phyloP scores from a whole-genome alignment of 2,888 invertebrate genomes.

The Elegia similella region DNA sequence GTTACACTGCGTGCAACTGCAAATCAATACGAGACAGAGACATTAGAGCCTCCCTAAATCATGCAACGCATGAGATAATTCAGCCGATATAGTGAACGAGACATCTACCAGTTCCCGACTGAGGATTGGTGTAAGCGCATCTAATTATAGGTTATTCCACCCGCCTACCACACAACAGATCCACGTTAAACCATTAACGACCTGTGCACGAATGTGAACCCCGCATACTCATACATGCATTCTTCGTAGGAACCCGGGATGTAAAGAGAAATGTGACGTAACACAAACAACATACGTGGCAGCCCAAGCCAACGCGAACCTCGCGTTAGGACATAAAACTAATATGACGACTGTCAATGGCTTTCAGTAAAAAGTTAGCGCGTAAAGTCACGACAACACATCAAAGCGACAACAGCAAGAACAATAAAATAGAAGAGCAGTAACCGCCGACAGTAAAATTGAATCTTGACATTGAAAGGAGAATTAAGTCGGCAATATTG shows the following conservation, averaged over 20 bases:
- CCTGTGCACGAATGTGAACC: conserved; percentile 67
- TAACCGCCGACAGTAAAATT: conserved; percentile 35
- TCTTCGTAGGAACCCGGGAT: conserved; percentile 44
- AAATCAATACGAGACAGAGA: not conserved
- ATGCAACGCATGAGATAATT: conserved; percentile 13
- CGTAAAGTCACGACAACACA: conserved; percentile 5
- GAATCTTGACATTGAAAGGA: conserved; percentile 55
- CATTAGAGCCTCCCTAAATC: not conserved
- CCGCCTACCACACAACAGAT: conserved; percentile 71
- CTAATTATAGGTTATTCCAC: conserved; percentile 81
- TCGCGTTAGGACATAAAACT: conserved; percentile 7
- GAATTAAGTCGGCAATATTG: conserved; percentile 44
- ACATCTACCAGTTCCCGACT: conserved; percentile 61
- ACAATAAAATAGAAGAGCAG: conserved; percentile 37
- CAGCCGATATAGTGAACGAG: conserved; percentile 46
- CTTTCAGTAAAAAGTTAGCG: conserved; percentile 8
- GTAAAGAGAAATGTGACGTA: conserved; percentile 54
- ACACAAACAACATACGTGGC: conserved; percentile 27
- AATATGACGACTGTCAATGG: conserved; percentile 3
- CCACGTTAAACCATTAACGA: conserved; percentile 72
- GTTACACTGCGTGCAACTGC: not conserved
- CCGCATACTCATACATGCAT: conserved; percentile 43
- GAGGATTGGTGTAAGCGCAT: conserved; percentile 72
- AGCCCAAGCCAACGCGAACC: not conserved
- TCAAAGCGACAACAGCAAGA: conserved; percentile 21